Conservation (phyloP, 2,888 invertebrate genomes). For the Conchocele bisecta region DNA sequence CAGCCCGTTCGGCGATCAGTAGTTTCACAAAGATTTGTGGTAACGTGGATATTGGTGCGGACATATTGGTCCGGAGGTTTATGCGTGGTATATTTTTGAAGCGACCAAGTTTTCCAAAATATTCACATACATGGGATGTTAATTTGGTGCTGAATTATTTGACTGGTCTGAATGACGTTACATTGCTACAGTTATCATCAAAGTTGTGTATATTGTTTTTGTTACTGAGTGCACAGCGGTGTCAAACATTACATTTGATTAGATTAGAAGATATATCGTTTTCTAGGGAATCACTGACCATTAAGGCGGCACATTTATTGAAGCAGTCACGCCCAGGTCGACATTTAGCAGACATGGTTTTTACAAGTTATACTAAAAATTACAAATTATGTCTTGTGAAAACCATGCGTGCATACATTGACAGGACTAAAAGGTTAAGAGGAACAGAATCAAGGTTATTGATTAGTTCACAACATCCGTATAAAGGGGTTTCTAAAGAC, state of each 20-base stretch:
- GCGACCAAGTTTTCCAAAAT: background rate
- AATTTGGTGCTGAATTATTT: background rate
- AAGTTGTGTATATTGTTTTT: background rate
- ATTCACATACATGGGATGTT: background rate
- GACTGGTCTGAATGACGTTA: background rate
- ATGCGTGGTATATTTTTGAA: background rate
- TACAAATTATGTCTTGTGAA: conserved; percentile 4
- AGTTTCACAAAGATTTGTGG: background rate
- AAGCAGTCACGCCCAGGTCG: background rate
- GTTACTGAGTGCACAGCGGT: conserved; percentile 2
- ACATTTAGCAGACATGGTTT: background rate
- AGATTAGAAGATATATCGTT: background rate
- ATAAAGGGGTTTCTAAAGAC: conserved; percentile 1
- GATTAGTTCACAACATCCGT: conserved; percentile 9
- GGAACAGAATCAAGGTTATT: background rate
- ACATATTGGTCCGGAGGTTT: background rate
- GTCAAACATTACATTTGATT: conserved; percentile 6
- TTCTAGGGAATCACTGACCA: background rate
- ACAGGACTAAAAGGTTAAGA: background rate
- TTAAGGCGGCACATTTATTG: background rate
- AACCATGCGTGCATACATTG: background rate
- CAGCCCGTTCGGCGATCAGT: conserved; percentile 13
- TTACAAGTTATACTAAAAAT: background rate
- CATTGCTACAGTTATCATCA: background rate
- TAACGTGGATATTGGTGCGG: background rate